Base-by-base conservation (phyloP, 1,140 invertebrate genomes). In the Trichomalopsis sarcophagae region DNA sequence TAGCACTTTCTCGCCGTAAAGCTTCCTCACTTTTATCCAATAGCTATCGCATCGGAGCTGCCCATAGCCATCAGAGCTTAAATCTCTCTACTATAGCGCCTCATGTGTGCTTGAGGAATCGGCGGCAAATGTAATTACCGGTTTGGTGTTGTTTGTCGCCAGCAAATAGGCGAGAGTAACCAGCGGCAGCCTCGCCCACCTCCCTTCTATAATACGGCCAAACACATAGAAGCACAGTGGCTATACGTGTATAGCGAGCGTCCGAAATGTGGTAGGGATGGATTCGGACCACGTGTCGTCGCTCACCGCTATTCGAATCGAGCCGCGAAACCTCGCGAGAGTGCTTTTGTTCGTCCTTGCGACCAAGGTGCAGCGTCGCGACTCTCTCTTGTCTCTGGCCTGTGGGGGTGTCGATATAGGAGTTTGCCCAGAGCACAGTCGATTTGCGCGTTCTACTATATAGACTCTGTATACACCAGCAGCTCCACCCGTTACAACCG, bases 61-160 rank as follows among this genome's bases (percentile, higher is more conserved):
- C 33, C 33, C 33, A 36, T 6, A 36, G 33, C 5, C 33, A 36
- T n/a, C 55, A 7, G 6, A 21, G 21, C 55, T 62, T 62, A 86
- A 82, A 89, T 88, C 78, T 85, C 85, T 86, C 69, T 5, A 62
- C 17, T 62, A n/a, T n/a, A 62, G 4, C 6, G 21, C 21, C 17
- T 0, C 81, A 75, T 89, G 89, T 92, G 88, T 91, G 86, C 88
- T 88, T 84, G 90, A 91, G 90, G 89, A 92, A 92, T 91, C 88
- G 89, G 90, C 89, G 88, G 87, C 89, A 92, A 92, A 93, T 90
- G 90, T 93, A 92, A 92, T 92, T 92, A 92, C 90, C 89, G 90
- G 91, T 90, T 89, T 89, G 87, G 88, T 76, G n/a, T 86, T 87
- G 91, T 92, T 93, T 92, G 88, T 89, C 85, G 27, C 47, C 71